phyloP scores from a whole-genome alignment of 2,797 vertebrate genomes.

The Crax fasciolata region DNA sequence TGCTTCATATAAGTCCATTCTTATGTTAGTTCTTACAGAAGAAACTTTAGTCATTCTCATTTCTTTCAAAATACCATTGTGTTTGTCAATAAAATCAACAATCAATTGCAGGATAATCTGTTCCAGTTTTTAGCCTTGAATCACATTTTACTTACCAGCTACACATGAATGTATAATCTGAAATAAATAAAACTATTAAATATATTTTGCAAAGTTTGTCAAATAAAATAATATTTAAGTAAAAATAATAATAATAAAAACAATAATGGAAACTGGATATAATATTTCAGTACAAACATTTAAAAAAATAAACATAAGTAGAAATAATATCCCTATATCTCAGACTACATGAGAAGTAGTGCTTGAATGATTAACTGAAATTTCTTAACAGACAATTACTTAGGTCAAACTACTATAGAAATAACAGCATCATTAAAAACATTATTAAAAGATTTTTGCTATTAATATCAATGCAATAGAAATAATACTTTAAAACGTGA shows the following conservation, averaged over 20 bases:
- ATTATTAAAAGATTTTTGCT: neutral
- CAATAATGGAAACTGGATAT: neutral
- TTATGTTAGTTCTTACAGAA: neutral
- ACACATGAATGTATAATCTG: neutral
- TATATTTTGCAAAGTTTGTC: neutral
- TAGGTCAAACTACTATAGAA: neutral
- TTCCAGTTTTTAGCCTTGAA: neutral
- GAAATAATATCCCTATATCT: neutral
- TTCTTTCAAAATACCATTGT: neutral
- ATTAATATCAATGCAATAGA: neutral
- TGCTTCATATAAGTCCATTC: neutral
- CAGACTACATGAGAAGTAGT: neutral
- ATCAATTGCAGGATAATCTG: neutral
- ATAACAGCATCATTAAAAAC: neutral
- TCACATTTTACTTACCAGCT: neutral
- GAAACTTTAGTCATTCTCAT: neutral
- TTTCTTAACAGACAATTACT: neutral
- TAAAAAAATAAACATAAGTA: neutral
- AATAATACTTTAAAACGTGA: neutral
- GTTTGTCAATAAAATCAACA: neutral
- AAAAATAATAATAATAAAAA: neutral
- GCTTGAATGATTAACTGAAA: neutral
- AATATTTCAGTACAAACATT: neutral
- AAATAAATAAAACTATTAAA: neutral
- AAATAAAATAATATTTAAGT: neutral